Conservation (phyloP, 2,888 invertebrate species). For the Cephus pygmeus region DNA sequence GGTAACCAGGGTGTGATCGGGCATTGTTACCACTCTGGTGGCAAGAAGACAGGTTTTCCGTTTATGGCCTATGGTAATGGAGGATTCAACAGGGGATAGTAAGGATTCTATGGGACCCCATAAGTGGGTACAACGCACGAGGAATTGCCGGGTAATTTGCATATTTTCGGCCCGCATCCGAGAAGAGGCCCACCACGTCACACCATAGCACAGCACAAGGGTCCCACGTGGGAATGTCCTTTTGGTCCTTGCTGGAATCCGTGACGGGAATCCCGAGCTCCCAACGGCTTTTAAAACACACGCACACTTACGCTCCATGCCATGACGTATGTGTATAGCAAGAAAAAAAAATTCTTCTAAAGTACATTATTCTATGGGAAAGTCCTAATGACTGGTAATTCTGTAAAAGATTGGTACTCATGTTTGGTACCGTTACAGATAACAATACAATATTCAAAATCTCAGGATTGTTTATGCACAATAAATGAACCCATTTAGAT, state of each 20-base stretch:
- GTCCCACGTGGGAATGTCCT: constrained; percentile 53
- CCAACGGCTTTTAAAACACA: neutral
- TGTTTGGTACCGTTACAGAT: too few relatives aligned
- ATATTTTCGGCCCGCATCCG: constrained; percentile 62
- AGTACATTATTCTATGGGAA: neutral
- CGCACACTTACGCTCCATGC: neutral
- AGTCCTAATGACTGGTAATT: neutral
- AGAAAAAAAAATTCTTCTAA: neutral
- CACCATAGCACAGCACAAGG: neutral
- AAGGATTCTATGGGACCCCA: constrained; percentile 21
- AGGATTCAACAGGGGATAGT: constrained; percentile 22
- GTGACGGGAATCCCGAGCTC: constrained; percentile 3
- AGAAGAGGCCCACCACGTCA: constrained; percentile 22
- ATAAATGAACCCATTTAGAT: neutral
- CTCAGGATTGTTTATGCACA: neutral
- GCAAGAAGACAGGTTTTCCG: constrained; percentile 57
- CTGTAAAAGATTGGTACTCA: too few relatives aligned
- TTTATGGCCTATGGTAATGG: constrained; percentile 59
- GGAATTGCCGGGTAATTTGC: constrained; percentile 54
- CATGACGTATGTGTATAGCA: neutral
- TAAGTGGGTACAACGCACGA: constrained; percentile 41
- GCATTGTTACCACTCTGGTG: constrained; percentile 34
- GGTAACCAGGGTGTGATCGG: constrained; percentile 34
- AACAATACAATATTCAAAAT: neutral
- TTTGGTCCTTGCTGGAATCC: neutral